Evolutionary conservation across 2,888 invertebrate genomes (phyloP), one percentile per base, ranked within the genome.

Genomic region (Aspidapion aeneum): DNA sequence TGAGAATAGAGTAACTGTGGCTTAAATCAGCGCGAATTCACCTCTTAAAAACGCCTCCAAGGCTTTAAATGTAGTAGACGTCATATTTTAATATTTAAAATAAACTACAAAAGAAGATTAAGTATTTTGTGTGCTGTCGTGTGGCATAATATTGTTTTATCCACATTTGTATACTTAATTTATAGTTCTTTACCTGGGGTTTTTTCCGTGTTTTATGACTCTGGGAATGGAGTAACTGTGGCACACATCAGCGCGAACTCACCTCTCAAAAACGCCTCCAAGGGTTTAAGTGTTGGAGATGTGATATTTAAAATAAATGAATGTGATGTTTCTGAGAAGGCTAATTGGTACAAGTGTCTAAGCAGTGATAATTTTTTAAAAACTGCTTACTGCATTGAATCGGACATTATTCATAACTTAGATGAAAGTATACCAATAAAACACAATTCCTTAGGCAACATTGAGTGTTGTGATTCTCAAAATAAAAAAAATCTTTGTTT

Each of bases 91-190:
- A 79, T 95, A 16, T 86, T 86, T 63, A 82, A 85, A 21, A 78
- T 94, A n/a, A 83, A 88, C 66, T 81, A 87, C 50, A 85, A 86
- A 70, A 89, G 88, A 75, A 88, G 89, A 74, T 82, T 96, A 65
- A 86, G 88, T 72, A 89, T 96, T 60, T 85, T 90, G 66, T 93
- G 94, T 78, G 96, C 93, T 21, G 96, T 96, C 16, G 89, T 98
- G 62, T 98, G 98, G 98, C 97, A 98, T 77, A 98, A 98, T 78
- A 81, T 96, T 62, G 83, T 93, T 2, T 85, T 95, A 68, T 90
- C 94, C 55, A 79, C 87, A 49, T 63, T 89, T 48, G 91, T 92
- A 18, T 83, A 90, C 66, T 69, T 89, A 1, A 70, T 91, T n/a
- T 85, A 93, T 68, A 83, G 87, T 55, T 80, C 86, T 1, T 82